Base-by-base conservation (phyloP, 2,113 vertebrate species). In the Silurus meridionalis region DNA sequence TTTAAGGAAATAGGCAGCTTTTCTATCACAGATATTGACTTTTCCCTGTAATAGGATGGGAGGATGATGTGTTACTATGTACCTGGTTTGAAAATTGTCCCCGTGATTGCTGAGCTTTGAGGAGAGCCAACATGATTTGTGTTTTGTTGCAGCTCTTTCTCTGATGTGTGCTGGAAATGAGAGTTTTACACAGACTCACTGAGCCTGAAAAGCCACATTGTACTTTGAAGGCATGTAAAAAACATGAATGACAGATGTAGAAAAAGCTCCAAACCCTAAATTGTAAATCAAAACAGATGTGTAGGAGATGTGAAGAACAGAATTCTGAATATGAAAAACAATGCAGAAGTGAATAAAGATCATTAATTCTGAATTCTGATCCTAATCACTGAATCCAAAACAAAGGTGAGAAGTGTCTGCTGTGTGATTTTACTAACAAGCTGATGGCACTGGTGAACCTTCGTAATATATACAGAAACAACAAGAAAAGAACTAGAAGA, bases 61-160 rank as follows among this genome's bases (percentile, higher is more conserved):
- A 60, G 74, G 81, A 78, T 67, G 19, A 75, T 69, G 74, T 58
- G 83, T 69, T 52, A 58, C 80, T 82, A 69, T 75, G 82, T 37
- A 64, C 23, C 82, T 83, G 50, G 15, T 58, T 28, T 87, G 72
- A 83, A 87, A 87, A 84, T 72, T 84, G 75, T 28, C 58, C 78
- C 46, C 55, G 21, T 84, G 55, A 87, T 83, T 52, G 75, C 46
- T 8, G n/a, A 11, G 25, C 63, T 23, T 72, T 84, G 19, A 6
- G 25, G 37, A 25, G 67, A 63, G 75, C 84, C 64, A 52, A 84
- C 80, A 80, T 87, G 48, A 80, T 72, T 48, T 82, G 60, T 37
- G 61, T 10, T 25, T 21, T 66, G 61, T 37, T 75, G 60, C 53
- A 1, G 10, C 11, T 13, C 0, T 8, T 23, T 50, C 53, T 77